Evolutionary conservation across 2,113 vertebrate genomes (phyloP), one percentile per base, ranked within the genome.

Genomic region (Odontesthes bonariensis): DNA sequence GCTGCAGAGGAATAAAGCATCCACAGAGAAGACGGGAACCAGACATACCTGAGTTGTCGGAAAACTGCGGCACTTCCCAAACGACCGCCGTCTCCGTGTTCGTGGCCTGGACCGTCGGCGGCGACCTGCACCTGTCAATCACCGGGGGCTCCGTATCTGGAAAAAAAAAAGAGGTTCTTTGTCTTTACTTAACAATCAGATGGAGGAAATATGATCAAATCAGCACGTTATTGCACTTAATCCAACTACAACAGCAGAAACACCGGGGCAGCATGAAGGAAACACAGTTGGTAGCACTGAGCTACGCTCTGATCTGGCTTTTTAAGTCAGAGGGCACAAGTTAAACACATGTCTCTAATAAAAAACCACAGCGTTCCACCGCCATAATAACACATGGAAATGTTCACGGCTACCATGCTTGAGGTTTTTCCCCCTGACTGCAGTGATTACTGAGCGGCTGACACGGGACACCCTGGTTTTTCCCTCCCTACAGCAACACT

Each of bases 1-100:
- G 57, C 67, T 77, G 69, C 68, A 51, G 67, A 69, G 82, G 85
- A 89, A 78, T 79, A 83, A 83, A 77, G 68, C 75, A 31, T 79
- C 77, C 31, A 56, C 56, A 31, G 64, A 35, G 70, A 52, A 22
- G n/a, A n/a, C n/a, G 6, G n/a, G 16, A 1, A 8, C 73, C 77
- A 79, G 81, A 90, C 89, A 84, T 89, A 99, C 98, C 97, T 88
- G 98, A 99, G 88, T 99, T 99, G 93, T 99, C 98, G 59, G 98
- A 99, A 95, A 99, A 99, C 87, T 96, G 96, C 47, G 98, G 98
- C 75, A 97, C 96, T 63, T 99, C 97, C 97, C 97, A 99, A 6
- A 63, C 89, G 0, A 81, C 96, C 5, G 89, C 79, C 7, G 94
- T 92, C 63, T 94, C 91, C 7, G 84, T 83, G 74, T 94, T 96